These are phyloP conservation scores for Drosophila suboccidentalis DNA, from an alignment of 2,888 invertebrate species.

Conservation along the genomic window DNA sequence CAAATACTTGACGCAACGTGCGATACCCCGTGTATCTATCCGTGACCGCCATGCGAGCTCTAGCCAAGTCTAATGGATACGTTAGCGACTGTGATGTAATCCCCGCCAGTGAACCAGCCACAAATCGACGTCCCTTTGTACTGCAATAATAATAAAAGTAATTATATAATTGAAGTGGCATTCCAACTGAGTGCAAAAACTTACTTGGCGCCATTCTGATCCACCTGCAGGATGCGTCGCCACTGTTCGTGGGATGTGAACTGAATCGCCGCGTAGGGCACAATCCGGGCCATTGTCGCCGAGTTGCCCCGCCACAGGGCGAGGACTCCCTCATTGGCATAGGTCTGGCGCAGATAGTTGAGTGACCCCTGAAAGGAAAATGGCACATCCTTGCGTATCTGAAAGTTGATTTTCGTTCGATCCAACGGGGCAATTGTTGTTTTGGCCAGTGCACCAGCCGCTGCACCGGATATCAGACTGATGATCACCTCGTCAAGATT, in stretches of 20 bases:
- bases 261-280: constrained; percentile 99
- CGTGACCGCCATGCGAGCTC: constrained; percentile 99
- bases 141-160: constrained; percentile 53
- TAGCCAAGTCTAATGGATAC: constrained; percentile 98
- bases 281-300: constrained; percentile 98
- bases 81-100: constrained; percentile 97
- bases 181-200: constrained; percentile 34
- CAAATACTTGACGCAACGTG: constrained; percentile 88
- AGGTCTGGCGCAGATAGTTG: constrained; percentile 89
- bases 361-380: constrained; percentile 91
- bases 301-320: constrained; percentile 99
- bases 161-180: neutral
- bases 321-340: constrained; percentile 91
- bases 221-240: constrained; percentile 92
- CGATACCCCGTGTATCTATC: constrained; percentile 90
- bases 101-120: constrained; percentile 98
- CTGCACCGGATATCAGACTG: constrained; percentile 95
- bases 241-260: constrained; percentile 99
- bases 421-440: constrained; percentile 98
- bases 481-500: constrained; percentile 90
- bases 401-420: constrained; percentile 99
- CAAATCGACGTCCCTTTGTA: constrained; percentile 86
- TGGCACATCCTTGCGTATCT: constrained; percentile 91
- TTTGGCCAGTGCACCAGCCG: constrained; percentile 98
- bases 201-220: constrained; percentile 87